Evolutionary conservation across 2,797 vertebrate genomes (phyloP), one percentile per base, ranked within the genome.

Genomic region (Psittacula derbiana): DNA sequence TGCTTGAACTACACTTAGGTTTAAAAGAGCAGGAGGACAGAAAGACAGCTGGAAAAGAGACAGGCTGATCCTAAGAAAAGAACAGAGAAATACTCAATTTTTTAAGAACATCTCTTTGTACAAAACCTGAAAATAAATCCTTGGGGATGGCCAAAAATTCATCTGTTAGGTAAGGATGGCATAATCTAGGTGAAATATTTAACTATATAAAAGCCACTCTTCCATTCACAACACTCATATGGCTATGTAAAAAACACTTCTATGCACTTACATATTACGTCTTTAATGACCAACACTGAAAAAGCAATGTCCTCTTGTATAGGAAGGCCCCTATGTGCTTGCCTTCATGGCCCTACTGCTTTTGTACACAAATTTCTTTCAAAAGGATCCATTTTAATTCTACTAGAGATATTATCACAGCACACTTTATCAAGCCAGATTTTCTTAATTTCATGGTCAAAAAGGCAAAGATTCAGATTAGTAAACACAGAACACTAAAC

Each of bases 401-500:
- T 76, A 43, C 13, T 16, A 65, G 17, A 52, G 13, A 20, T 78
- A 7, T 14, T 50, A 61, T 72, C 71, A 83, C 60, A 71, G 50
- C 28, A 31, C 5, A 25, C 25, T 86, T 70, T 78, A 27, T 40
- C 25, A 53, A 53, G 33, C 46, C 5, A 83, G 8, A 43, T 61
- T 47, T 70, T 75, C 85, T 67, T 38, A 55, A 50, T 31, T 79
- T 49, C 38, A 41, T 20, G 65, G 46, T 28, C 27, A 79, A 83
- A 67, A 62, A 78, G 12, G 6, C 21, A 88, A 71, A 91, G 21
- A 12, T 87, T 91, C 21, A 38, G 60, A 72, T 83, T 74, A 74
- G 47, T 86, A 96, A 93, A 93, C 49, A 75, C 7, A 41, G 49
- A 72, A 58, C 27, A 65, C 41, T 30, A 90, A 57, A 88, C 3